Conservation (phyloP, 2,888 invertebrate species). For the Epinotia bilunana region DNA sequence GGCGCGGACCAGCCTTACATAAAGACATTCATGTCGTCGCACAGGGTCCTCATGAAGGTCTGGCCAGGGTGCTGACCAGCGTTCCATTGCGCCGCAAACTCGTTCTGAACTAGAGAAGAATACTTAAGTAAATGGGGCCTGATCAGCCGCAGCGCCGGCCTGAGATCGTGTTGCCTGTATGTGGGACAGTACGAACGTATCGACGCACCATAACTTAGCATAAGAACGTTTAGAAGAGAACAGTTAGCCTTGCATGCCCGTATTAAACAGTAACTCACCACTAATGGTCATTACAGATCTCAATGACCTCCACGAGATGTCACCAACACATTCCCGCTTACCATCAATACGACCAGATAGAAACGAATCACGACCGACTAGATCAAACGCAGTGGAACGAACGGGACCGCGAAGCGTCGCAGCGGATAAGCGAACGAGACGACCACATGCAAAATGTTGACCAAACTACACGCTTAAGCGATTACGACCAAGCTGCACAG, state of each 20-base stretch:
- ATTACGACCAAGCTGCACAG: slow-evolving; percentile 4
- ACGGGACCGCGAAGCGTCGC: not conserved
- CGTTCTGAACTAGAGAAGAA: no score
- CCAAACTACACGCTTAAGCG: not conserved
- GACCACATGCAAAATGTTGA: not conserved
- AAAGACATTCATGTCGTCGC: no score
- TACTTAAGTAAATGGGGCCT: no score
- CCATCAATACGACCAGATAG: slow-evolving; percentile 5
- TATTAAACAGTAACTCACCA: slow-evolving; percentile 2
- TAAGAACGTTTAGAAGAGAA: no score
- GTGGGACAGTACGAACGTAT: no score
- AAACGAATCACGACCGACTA: slow-evolving; percentile 17
- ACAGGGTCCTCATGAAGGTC: no score
- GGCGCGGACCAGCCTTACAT: no score
- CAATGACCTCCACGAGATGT: slow-evolving; percentile 28
- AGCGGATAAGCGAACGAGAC: slow-evolving; percentile 9
- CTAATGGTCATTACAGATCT: slow-evolving; percentile 20
- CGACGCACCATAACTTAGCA: no score
- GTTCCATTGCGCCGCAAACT: no score
- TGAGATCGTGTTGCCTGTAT: no score
- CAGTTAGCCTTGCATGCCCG: not conserved
- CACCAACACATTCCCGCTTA: slow-evolving; percentile 1
- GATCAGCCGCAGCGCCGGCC: no score
- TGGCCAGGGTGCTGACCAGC: no score
- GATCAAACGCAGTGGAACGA: not conserved